Conservation (phyloP, 2,113 vertebrate genomes). For the Oplegnathus fasciatus region DNA sequence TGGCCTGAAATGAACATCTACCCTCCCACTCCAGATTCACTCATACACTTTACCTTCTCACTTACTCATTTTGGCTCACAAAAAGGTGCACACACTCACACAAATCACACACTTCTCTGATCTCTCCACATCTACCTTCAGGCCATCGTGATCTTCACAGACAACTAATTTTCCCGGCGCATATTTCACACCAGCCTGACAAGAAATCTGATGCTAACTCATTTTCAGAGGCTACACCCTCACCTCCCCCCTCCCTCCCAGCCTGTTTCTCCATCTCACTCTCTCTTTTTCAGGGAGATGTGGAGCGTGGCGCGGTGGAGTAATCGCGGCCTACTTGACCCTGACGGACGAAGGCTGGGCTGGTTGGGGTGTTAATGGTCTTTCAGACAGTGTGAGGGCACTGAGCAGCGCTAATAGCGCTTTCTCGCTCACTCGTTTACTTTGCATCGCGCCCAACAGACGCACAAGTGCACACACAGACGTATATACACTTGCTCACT, state of each 20-base stretch:
- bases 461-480: background rate
- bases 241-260: background rate
- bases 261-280: background rate
- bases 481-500: background rate
- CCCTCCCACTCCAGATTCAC: slow-evolving; percentile 25
- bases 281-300: background rate
- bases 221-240: slow-evolving; percentile 19
- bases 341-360: background rate
- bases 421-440: background rate
- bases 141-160: slow-evolving; percentile 47
- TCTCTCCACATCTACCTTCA: slow-evolving; percentile 31
- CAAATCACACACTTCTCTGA: slow-evolving; percentile 51
- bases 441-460: background rate
- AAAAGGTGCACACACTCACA: background rate
- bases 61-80: background rate
- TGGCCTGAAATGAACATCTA: slow-evolving; percentile 29
- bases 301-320: background rate
- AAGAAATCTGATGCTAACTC: slow-evolving; percentile 48
- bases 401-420: slow-evolving; percentile 18
- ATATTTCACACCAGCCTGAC: slow-evolving; percentile 59
- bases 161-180: slow-evolving; percentile 41
- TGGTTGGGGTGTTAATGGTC: slow-evolving; percentile 42
- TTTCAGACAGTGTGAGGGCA: slow-evolving; percentile 17
- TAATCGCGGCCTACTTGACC: slow-evolving; percentile 53
- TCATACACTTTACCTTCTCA: slow-evolving; percentile 20